Evolutionary conservation across 2,888 invertebrate genomes (phyloP), one percentile per base, ranked within the genome.

Genomic region (Baronia brevicornis): DNA sequence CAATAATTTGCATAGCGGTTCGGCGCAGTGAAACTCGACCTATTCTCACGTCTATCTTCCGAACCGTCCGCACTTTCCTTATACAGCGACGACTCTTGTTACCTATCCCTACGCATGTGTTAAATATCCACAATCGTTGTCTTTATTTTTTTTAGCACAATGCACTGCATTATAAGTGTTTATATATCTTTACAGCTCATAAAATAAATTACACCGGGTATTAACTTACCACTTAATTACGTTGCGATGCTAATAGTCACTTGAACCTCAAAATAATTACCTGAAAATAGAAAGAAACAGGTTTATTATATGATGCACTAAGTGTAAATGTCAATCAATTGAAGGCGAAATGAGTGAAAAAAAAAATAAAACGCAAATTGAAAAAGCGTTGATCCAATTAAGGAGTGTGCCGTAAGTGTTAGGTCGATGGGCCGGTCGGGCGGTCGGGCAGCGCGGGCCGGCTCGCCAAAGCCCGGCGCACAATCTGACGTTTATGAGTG

Each of bases 401-500:
- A 59, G 55, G 49, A 49, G 52, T 43, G 53, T 49, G 48, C 48
- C 52, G 50, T 46, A 51, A 43, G 45, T 47, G 37, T 39, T n/a
- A n/a, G n/a, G n/a, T n/a, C n/a, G n/a, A 44, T 43, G 32, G 34
- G 39, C 36, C 38, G 40, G 44, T 41, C 49, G 52, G 54, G 41
- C 26, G 25, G 18, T 8, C 25, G 22, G 31, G 29, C 38, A 31
- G 33, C 26, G 37, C 42, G 36, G 44, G 54, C 47, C 55, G 58
- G 59, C 64, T 64, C 68, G 66, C 68, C 74, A 72, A 74, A 64
- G 71, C 74, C 70, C 70, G 62, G 74, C 75, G 79, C 72, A 70
- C 85, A 84, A 84, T 84, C 84, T 82, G 85, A 85, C 85, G 75
- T 85, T 85, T 85, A 85, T 82, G 85, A 84, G 75, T 72, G 82